These are phyloP conservation scores for Uria aalge DNA, from an alignment of 2,113 vertebrate genomes.

Conservation along the genomic window DNA sequence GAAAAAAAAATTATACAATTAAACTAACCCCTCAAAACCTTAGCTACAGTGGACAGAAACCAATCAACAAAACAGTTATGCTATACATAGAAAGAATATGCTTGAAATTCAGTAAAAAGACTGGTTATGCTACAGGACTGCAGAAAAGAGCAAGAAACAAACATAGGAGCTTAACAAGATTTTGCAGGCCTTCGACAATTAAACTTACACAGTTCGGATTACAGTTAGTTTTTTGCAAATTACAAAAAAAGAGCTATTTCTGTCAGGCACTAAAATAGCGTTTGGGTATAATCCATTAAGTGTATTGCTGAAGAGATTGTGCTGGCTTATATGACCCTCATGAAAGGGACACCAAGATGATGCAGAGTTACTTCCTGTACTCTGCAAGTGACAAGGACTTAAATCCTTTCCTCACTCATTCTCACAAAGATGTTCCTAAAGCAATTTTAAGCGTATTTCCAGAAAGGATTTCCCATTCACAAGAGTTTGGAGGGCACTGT, in stretches of 20 bases:
- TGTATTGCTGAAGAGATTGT: neutral
- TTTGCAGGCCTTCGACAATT: neutral
- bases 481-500: neutral
- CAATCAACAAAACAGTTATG: neutral
- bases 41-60: neutral
- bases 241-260: neutral
- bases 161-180: neutral
- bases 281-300: neutral
- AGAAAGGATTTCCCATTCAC: fast-evolving
- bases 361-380: neutral
- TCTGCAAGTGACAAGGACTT: neutral
- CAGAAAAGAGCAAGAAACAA: neutral
- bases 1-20: neutral
- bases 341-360: neutral
- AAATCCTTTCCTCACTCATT: neutral
- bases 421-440: neutral
- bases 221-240: neutral
- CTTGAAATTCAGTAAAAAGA: neutral
- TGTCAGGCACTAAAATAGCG: neutral
- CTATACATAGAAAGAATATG: neutral
- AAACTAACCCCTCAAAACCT: neutral
- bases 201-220: neutral
- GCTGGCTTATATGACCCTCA: neutral
- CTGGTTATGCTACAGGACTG: neutral
- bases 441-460: neutral